Evolutionary conservation across 1,140 invertebrate genomes (phyloP).

Genomic region (Pseudomyrmex gracilis): DNA sequence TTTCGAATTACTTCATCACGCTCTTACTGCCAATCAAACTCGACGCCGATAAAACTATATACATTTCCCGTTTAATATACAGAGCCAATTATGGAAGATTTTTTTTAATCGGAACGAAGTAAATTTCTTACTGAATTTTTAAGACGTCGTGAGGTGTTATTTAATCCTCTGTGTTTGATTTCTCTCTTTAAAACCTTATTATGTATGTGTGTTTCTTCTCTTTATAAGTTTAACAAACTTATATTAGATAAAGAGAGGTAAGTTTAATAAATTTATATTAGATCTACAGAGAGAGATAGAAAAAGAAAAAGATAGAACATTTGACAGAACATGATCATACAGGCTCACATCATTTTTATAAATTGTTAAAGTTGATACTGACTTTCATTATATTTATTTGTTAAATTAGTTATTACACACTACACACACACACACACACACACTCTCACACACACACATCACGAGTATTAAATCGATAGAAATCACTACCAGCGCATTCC

Average conservation of each 20-base stretch:
- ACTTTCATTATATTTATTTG: neutral
- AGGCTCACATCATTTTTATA: neutral
- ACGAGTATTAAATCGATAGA: neutral
- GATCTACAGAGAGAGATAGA: no score
- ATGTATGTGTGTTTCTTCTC: neutral
- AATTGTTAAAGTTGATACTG: no score
- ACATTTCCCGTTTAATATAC: neutral
- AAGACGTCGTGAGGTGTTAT: neutral
- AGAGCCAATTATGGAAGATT: neutral
- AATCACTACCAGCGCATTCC: neutral
- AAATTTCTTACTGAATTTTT: neutral
- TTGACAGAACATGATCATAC: neutral
- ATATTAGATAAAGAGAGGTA: no score
- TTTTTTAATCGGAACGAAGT: slow-evolving; percentile 11
- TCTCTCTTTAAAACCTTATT: neutral
- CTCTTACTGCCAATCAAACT: slow-evolving; percentile 7
- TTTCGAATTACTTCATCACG: slow-evolving; percentile 20
- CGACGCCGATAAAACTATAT: neutral
- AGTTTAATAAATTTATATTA: no score
- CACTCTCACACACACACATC: no score
- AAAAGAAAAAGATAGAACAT: no score
- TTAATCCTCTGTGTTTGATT: slow-evolving; percentile 5
- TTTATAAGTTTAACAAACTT: no score
- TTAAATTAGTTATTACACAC: neutral
- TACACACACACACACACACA: no score